Evolutionary conservation across 2,888 invertebrate species (phyloP).

Genomic region (Drosophila tripunctata): DNA sequence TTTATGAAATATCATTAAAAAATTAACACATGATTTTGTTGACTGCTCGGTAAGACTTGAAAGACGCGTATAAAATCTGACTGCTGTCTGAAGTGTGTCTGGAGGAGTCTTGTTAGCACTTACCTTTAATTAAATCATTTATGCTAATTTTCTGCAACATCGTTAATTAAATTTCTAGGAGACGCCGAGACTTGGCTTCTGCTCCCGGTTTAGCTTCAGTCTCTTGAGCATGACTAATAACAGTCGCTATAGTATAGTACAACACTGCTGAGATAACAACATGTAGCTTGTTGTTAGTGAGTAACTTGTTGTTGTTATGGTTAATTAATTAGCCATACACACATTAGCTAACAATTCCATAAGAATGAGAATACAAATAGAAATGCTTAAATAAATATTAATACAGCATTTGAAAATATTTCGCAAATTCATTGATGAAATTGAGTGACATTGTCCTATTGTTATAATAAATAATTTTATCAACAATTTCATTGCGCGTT

Average conservation of each 20-base stretch:
- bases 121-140: conserved; percentile 77
- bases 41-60: conserved; percentile 14
- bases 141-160: conserved; percentile 73
- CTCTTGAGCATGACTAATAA: conserved; percentile 39
- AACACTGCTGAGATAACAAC: neutral
- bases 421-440: neutral
- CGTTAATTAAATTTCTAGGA: conserved; percentile 67
- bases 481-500: conserved; percentile 20
- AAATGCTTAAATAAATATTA: conserved; percentile 29
- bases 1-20: conserved; percentile 72
- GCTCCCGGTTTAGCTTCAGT: conserved; percentile 5
- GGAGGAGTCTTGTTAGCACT: conserved; percentile 43
- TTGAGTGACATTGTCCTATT: neutral
- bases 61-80: conserved; percentile 3
- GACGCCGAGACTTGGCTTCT: neutral
- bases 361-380: conserved; percentile 1
- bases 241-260: no score
- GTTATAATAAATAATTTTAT: neutral
- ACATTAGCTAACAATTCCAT: neutral
- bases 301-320: conserved; percentile 44
- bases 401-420: neutral
- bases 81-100: neutral
- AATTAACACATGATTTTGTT: conserved; percentile 71
- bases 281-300: conserved; percentile 21
- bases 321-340: conserved; percentile 49